phyloP scores from a whole-genome alignment of 2,888 invertebrate genomes.

The Eupithecia inturbata region DNA sequence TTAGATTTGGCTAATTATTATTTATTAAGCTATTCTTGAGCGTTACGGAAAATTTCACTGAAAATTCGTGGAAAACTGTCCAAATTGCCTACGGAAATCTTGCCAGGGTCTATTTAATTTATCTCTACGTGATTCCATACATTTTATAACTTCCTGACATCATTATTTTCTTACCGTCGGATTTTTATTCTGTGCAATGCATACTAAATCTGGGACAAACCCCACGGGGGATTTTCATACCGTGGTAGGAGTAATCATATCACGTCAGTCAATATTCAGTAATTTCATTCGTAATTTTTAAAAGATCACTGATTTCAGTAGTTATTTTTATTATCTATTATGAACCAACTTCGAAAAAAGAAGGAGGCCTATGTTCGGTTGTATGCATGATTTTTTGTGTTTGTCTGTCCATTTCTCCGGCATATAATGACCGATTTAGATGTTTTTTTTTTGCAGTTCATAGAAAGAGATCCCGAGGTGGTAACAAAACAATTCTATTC shows the following conservation, averaged over 20 bases:
- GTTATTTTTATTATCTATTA: neutral
- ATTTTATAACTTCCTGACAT: neutral
- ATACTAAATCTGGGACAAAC: constrained; percentile 39
- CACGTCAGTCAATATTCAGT: constrained; percentile 19
- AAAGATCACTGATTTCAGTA: neutral
- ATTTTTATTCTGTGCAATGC: neutral
- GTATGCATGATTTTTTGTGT: too few species aligned
- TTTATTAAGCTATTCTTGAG: too few species aligned
- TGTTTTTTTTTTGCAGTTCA: too few species aligned
- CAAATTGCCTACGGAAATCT: neutral
- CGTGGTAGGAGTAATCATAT: constrained; percentile 27
- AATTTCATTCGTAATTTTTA: neutral
- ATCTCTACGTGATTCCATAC: neutral
- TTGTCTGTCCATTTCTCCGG: too few species aligned
- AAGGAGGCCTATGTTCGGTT: too few species aligned
- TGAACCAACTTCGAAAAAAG: too few species aligned
- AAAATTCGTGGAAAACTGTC: neutral
- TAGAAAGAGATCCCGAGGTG: too few species aligned
- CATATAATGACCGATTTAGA: too few species aligned
- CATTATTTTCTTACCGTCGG: neutral
- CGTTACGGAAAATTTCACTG: too few species aligned
- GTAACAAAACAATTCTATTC: too few species aligned
- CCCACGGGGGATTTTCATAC: constrained; percentile 41
- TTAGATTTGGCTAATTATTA: too few species aligned
- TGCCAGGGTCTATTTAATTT: neutral